These are phyloP conservation scores for Scolopax bukidnonensis DNA, from an alignment of 2,797 vertebrate genomes.

Conservation along the genomic window DNA sequence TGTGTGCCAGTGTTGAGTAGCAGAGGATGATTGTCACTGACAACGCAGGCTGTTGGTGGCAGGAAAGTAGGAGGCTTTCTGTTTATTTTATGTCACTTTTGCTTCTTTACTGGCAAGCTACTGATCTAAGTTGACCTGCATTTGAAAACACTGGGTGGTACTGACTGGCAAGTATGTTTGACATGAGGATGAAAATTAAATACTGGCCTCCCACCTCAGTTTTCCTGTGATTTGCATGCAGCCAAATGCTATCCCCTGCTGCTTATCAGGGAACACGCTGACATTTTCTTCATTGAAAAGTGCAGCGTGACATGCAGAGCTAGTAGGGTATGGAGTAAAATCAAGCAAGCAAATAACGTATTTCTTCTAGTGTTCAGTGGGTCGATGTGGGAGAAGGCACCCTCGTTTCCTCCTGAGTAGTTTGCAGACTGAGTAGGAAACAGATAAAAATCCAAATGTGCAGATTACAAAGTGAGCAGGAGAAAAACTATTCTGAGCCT, in stretches of 20 bases:
- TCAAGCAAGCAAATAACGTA: not conserved
- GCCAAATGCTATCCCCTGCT: not conserved
- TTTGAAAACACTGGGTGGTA: not conserved
- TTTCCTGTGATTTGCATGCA: constrained; percentile 5
- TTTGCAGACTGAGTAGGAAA: not conserved
- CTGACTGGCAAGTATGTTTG: constrained; percentile 8
- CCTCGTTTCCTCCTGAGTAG: not conserved
- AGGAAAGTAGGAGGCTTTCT: not conserved
- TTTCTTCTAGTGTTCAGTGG: not conserved
- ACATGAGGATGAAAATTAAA: not conserved
- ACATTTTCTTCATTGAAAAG: not conserved
- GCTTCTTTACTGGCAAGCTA: not conserved
- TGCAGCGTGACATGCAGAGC: not conserved
- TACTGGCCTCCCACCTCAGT: not conserved
- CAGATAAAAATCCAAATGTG: not conserved
- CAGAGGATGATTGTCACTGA: not conserved
- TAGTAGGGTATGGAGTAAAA: not conserved
- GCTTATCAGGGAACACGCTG: not conserved
- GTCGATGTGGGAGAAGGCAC: accelerated
- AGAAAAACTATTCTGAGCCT: not conserved
- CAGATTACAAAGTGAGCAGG: not conserved
- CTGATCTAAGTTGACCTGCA: constrained; percentile 16
- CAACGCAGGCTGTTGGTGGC: not conserved
- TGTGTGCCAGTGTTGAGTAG: not conserved
- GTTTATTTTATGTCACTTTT: constrained; percentile 10